Conservation (phyloP, 2,888 invertebrate species). For the Caenorhabditis sulstoni region DNA sequence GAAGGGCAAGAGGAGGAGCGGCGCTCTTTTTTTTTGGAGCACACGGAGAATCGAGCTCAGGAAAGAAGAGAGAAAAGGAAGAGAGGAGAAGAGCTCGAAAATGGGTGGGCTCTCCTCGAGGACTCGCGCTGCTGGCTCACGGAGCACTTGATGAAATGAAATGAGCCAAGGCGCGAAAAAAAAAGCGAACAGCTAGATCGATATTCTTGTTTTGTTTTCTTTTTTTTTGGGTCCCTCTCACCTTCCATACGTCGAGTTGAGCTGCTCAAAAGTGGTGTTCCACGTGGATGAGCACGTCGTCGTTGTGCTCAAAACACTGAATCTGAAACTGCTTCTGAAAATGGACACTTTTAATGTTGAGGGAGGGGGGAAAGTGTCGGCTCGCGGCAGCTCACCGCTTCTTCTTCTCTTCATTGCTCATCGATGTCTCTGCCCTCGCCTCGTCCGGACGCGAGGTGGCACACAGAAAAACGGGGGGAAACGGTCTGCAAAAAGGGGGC, state of each 20-base stretch:
- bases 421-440: conserved; percentile 4
- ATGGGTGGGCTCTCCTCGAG: too few relatives aligned
- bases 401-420: conserved; percentile 45
- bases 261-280: conserved; percentile 17
- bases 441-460: background rate
- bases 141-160: too few relatives aligned
- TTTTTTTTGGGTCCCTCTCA: too few relatives aligned
- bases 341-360: too few relatives aligned
- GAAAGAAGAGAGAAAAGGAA: too few relatives aligned
- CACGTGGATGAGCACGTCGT: conserved; percentile 37
- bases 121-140: too few relatives aligned
- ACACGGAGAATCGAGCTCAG: too few relatives aligned
- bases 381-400: conserved; percentile 17
- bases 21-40: too few relatives aligned
- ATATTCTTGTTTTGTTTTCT: background rate
- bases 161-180: too few relatives aligned
- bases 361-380: background rate
- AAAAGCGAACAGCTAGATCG: background rate
- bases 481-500: conserved; percentile 1
- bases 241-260: conserved; percentile 42
- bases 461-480: background rate
- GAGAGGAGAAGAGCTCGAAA: too few relatives aligned
- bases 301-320: conserved; percentile 38
- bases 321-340: conserved; percentile 46
- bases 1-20: background rate